A percentile compares a stretch with the other conserved stretches of the same genome.
Evolutionary conservation across 2,888 invertebrate species (phyloP).

Genomic region (Limnephilus auricula): DNA sequence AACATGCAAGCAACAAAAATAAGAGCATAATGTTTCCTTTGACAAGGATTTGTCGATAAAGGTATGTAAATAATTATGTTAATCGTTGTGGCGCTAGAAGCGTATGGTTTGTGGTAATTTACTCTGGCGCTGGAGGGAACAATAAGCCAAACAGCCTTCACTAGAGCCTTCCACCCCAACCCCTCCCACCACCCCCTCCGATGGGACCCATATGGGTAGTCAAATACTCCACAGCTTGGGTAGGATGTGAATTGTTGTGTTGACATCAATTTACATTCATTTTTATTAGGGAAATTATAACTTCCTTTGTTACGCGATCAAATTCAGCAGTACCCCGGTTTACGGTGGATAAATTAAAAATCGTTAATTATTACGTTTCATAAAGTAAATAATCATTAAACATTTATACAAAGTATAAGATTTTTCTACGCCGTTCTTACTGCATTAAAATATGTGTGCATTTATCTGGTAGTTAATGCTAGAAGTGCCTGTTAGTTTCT

Average conservation of each 20-base stretch:
- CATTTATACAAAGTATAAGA: too few relatives aligned
- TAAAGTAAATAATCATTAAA: not conserved
- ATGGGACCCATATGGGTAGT: constrained; percentile 50
- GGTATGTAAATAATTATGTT: constrained; percentile 38
- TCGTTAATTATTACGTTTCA: not conserved
- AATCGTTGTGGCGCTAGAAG: constrained; percentile 53
- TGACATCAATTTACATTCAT: not conserved
- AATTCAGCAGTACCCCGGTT: not conserved
- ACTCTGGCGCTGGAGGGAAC: constrained; percentile 52
- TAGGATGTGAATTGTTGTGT: not conserved
- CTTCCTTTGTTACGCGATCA: not conserved
- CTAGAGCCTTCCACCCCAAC: not conserved
- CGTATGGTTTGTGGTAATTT: constrained; percentile 55
- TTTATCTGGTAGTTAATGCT: too few relatives aligned
- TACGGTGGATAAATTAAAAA: not conserved
- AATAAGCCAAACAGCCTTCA: constrained; percentile 46
- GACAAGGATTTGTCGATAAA: not conserved
- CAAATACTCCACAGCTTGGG: constrained; percentile 50
- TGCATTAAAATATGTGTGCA: too few relatives aligned
- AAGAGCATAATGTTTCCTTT: not conserved
- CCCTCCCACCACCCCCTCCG: constrained; percentile 17
- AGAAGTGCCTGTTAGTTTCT: too few relatives aligned
- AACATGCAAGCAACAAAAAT: not conserved
- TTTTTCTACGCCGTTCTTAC: too few relatives aligned
- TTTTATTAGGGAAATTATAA: not conserved